Base-by-base conservation (phyloP, 2,888 invertebrate species). In the Nomada flava region DNA sequence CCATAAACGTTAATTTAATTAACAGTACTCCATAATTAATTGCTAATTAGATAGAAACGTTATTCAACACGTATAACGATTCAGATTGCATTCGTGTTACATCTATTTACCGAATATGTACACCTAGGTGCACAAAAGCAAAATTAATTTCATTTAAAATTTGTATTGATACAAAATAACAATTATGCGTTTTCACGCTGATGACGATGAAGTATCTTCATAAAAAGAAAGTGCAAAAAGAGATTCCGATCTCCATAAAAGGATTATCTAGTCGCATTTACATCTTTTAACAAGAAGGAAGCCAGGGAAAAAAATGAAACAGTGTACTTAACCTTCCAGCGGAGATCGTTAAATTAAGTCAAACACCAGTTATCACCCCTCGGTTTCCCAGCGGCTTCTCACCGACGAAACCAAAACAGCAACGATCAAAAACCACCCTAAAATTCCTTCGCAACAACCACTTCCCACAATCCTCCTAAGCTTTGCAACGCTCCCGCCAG, bases 361-460 rank as follows among this genome's bases (percentile, higher is more conserved):
- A 13, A 7, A 13, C 50, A 13, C 50, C 18, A 50, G 18, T 50
- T 50, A 50, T 50, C 50, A 18, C 18, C 18, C 18, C 50, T 50
- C 50, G 18, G 18, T 50, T 50, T 50, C 50, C 18, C 50, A 50
- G 50, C 50, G 18, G 5, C 11, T 20, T 55, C 55, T 18, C 55
- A 20, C 9, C 3, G 13, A 20, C 55, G 20, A 26, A 64, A 18
- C 20, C 20, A 13, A 57, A 13, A 26, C 13, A 57, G 1, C 5
- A 5, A 15, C 3, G 20, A 44, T 9, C 44, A 20, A 42, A 36
- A 18, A 44, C 3, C 5, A 20, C 13, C 44, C 44, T 62, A 62
- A 62, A 62, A 52, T 52, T 68, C 55, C 36, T 36, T 36, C 36
- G 36, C 67, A 42, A 18, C 67, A 29, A 20, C 52, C 29, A n/a